Evolutionary conservation across 2,888 invertebrate genomes (phyloP).

Genomic region (Eueremaeus valkanovi): DNA sequence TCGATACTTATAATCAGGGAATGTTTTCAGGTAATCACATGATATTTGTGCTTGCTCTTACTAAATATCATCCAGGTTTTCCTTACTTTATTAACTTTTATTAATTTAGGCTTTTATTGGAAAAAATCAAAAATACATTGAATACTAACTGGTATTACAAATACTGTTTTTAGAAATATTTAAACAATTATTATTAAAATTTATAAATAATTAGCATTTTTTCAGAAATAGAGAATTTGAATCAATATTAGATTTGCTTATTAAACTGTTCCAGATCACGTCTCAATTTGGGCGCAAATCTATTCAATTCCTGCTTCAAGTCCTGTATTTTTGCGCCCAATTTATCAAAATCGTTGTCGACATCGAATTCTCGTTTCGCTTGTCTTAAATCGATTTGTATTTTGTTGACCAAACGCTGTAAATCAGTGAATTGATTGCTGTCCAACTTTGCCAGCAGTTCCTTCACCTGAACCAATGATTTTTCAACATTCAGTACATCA

Average conservation of each 20-base stretch:
- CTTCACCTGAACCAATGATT: constrained; percentile 30
- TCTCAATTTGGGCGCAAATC: constrained; percentile 1
- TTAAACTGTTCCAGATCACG: constrained; percentile 21
- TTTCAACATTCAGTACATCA: constrained; percentile 19
- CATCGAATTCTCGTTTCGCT: constrained; percentile 32
- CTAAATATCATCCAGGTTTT: too few species aligned
- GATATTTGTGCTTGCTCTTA: too few species aligned
- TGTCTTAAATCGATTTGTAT: constrained; percentile 8
- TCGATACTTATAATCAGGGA: too few species aligned
- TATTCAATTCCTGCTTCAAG: neutral
- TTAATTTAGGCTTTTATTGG: too few species aligned
- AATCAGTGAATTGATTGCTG: constrained; percentile 27
- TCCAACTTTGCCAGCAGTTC: constrained; percentile 7
- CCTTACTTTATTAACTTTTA: too few species aligned
- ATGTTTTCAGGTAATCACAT: too few species aligned
- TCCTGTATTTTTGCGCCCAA: constrained; percentile 1
- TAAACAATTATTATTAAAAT: too few species aligned
- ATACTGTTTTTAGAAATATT: too few species aligned
- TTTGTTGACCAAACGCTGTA: constrained; percentile 1
- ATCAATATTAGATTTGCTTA: neutral
- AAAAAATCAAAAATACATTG: too few species aligned
- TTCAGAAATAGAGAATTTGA: too few species aligned
- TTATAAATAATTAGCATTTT: too few species aligned
- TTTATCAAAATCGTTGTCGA: constrained; percentile 36
- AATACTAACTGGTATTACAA: too few species aligned